Evolutionary conservation across 2,888 invertebrate species (phyloP), one percentile per base, ranked within the genome.

Genomic region (Dolichomitus sp.): DNA sequence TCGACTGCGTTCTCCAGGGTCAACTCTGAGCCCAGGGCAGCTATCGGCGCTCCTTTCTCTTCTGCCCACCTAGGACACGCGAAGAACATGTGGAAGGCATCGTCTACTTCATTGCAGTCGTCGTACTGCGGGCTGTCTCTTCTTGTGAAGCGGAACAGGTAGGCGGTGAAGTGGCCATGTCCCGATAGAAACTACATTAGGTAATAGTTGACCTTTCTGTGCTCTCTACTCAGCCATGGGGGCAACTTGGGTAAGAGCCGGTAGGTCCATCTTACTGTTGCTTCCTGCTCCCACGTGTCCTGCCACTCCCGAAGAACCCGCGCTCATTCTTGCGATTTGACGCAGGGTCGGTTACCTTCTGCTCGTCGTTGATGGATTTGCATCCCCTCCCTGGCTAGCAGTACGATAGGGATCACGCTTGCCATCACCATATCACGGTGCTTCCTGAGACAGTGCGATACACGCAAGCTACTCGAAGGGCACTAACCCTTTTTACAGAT

Each of bases 361-460:
- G 61, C 40, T 61, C 61, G 61, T 17, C 40, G 61, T 14, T 59
- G 33, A 33, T 59, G 1, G 14, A 59, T 59, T 1, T 33, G 33
- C 59, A 33, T 59, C 19, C 37, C 37, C n/a, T n/a, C n/a, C n/a
- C n/a, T n/a, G n/a, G n/a, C n/a, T n/a, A n/a, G n/a, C n/a, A n/a
- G n/a, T n/a, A 85, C 81, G 40, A 88, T 84, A 6, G 87, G 87
- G 3, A 80, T 74, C 17, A 85, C 30, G 30, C 77, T 68, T 0
- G 85, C 86, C 7, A 88, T 75, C 11, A 86, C 84, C 40, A n/a
- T n/a, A 86, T 63, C 9, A 80, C 63, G 1, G 87, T 86, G 0
- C 78, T 74, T 23, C 85, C 86, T 2, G 88, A 88, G 1, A 88
- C 87, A 0, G 88, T 88, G 9, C 65, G n/a, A n/a, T n/a, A n/a